A percentile compares a stretch with the other conserved stretches of the same genome.
Conservation (phyloP, 2,797 vertebrate species). For the Gorsachius magnificus region DNA sequence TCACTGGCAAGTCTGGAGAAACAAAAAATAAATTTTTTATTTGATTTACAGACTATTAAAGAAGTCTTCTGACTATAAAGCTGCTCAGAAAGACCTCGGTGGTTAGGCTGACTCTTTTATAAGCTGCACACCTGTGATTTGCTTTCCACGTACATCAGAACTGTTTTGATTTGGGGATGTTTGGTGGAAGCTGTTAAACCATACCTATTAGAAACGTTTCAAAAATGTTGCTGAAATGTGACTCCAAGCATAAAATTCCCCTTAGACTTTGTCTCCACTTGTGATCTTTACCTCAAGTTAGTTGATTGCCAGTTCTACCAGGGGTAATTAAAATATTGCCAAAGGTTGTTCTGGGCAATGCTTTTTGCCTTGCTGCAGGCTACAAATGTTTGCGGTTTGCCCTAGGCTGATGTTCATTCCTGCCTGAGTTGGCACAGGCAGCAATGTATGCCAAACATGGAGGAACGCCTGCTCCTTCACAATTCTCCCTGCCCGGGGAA, state of each 20-base stretch:
- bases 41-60: not conserved
- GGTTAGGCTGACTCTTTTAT: not conserved
- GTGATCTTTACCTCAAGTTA: conserved; percentile 5
- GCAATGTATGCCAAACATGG: not conserved
- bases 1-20: not conserved
- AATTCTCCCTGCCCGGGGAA: not conserved
- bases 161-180: not conserved
- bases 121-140: not conserved
- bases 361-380: conserved; percentile 40
- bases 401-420: not conserved
- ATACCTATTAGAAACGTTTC: not conserved
- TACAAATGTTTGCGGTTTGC: not conserved
- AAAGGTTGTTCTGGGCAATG: conserved; percentile 7
- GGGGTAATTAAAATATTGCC: conserved; percentile 36
- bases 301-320: conserved; percentile 8
- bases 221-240: conserved; percentile 26
- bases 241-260: conserved; percentile 41
- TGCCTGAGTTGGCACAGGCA: not conserved
- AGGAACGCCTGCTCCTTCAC: not conserved
- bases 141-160: not conserved
- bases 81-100: not conserved
- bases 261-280: conserved; percentile 27
- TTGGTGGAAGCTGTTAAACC: not conserved
- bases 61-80: not conserved
- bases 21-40: not conserved